Conservation (phyloP, 92 coral and sea anemone genomes). For the Porites evermanni region DNA sequence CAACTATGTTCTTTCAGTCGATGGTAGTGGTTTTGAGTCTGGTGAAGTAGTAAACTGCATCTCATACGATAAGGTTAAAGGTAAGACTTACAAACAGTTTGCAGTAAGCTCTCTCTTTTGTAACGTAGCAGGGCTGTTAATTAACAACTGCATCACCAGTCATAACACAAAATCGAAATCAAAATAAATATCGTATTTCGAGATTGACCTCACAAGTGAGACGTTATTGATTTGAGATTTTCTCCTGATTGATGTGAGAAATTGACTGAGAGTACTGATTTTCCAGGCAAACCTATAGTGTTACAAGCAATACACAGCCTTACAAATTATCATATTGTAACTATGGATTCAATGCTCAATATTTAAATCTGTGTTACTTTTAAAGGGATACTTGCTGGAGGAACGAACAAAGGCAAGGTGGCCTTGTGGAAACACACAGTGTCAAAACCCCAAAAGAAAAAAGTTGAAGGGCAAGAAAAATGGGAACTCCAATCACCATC, state of each 20-base stretch:
- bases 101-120: neutral
- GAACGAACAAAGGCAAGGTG: conserved; percentile 96
- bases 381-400: conserved; percentile 91
- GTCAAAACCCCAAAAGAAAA: conserved; percentile 59
- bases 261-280: neutral
- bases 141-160: too few relatives aligned
- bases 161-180: too few relatives aligned
- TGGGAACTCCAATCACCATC: conserved; percentile 96
- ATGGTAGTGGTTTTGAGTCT: conserved; percentile 83
- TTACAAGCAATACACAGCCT: neutral
- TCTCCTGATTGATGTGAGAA: too few relatives aligned
- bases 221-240: too few relatives aligned
- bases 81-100: conserved; percentile 35
- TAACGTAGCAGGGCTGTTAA: neutral
- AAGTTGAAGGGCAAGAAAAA: conserved; percentile 73
- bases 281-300: neutral
- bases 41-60: conserved; percentile 93
- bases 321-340: too few relatives aligned
- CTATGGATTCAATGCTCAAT: neutral
- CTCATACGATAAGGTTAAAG: conserved; percentile 88
- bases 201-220: too few relatives aligned
- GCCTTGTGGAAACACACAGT: conserved; percentile 93
- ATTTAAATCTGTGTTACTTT: neutral
- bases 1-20: conserved; percentile 87
- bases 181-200: too few relatives aligned